Evolutionary conservation across 2,113 vertebrate genomes (phyloP).

Genomic region (Sphyrna mokarran): DNA sequence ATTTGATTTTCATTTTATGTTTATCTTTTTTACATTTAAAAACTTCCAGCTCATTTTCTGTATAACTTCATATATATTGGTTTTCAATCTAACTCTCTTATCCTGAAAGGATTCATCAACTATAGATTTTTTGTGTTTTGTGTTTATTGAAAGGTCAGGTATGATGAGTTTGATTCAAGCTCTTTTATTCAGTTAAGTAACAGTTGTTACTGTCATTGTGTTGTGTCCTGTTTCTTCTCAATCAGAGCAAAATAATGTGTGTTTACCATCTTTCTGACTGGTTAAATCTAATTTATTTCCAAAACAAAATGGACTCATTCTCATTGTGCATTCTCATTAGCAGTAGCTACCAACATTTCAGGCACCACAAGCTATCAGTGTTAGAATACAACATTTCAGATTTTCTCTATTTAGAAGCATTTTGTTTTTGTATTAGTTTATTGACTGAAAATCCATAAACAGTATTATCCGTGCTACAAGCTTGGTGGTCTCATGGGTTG

Average conservation of each 20-base stretch:
- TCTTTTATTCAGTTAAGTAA: neutral
- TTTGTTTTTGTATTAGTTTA: neutral
- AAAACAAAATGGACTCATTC: neutral
- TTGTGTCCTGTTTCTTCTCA: neutral
- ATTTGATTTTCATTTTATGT: neutral
- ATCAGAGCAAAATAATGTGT: neutral
- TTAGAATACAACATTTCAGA: neutral
- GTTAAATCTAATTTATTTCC: conserved; percentile 1
- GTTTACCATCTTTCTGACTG: neutral
- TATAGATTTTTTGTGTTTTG: neutral
- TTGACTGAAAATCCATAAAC: neutral
- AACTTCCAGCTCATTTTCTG: neutral
- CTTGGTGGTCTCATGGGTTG: neutral
- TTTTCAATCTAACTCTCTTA: neutral
- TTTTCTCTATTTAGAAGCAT: neutral
- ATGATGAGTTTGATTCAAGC: neutral
- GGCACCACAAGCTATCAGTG: neutral
- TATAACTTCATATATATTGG: neutral
- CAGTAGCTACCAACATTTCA: neutral
- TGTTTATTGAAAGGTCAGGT: neutral
- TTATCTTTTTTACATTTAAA: neutral
- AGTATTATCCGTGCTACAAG: neutral
- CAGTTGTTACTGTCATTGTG: neutral
- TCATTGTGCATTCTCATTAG: neutral
- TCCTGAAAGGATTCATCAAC: neutral